Conservation (phyloP, 2,113 vertebrate species). For the Dasyornis broadbenti region DNA sequence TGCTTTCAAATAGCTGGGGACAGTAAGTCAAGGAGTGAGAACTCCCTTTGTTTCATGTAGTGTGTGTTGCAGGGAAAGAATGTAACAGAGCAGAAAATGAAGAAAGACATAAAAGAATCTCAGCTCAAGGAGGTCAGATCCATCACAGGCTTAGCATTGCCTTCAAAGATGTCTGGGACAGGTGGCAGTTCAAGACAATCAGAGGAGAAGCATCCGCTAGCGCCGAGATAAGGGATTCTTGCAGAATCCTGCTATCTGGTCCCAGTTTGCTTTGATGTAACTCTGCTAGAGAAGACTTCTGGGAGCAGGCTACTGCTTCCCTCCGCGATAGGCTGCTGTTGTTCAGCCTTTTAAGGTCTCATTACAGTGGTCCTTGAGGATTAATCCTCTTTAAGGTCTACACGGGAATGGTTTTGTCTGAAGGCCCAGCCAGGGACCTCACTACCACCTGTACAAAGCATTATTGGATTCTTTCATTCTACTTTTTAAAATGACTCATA, state of each 20-base stretch:
- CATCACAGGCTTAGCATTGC: constrained; percentile 94
- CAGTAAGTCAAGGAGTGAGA: constrained; percentile 78
- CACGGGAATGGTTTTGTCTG: constrained; percentile 83
- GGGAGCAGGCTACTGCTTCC: constrained; percentile 79
- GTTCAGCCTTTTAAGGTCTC: constrained; percentile 86
- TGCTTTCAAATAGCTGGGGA: constrained; percentile 80
- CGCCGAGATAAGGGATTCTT: constrained; percentile 94
- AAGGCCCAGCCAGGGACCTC: constrained; percentile 64
- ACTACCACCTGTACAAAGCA: constrained; percentile 75
- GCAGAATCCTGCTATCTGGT: constrained; percentile 80
- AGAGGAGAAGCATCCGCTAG: constrained; percentile 85
- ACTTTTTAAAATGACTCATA: not conserved
- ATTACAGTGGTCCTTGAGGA: constrained; percentile 86
- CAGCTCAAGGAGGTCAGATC: constrained; percentile 97
- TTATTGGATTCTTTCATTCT: constrained; percentile 18
- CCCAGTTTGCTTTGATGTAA: constrained; percentile 91
- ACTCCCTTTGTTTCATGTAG: constrained; percentile 81
- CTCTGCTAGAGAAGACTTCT: constrained; percentile 83
- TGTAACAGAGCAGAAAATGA: constrained; percentile 95
- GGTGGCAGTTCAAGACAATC: constrained; percentile 99
- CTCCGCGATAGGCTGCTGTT: constrained; percentile 77
- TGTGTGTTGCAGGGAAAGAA: constrained; percentile 73
- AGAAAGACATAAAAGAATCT: constrained; percentile 97
- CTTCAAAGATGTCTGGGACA: constrained; percentile 99
- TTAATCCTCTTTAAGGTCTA: constrained; percentile 94